These are phyloP conservation scores for Adelognathus sp. DNA, from an alignment of 2,888 invertebrate genomes.

Conservation along the genomic window DNA sequence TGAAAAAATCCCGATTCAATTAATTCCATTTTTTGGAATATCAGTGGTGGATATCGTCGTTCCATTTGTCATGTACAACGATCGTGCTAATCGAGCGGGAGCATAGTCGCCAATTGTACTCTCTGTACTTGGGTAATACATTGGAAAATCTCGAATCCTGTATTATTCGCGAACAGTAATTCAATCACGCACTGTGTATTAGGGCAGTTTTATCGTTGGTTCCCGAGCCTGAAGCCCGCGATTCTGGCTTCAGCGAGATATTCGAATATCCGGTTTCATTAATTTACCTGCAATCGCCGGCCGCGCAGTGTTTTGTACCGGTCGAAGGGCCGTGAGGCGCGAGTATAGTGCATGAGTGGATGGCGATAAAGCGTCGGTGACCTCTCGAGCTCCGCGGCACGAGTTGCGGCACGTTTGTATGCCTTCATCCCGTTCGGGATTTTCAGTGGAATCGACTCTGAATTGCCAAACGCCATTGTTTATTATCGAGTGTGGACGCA, in stretches of 20 bases:
- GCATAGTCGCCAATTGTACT: neutral
- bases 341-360: conserved; percentile 5
- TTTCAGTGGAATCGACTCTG: conserved; percentile 35
- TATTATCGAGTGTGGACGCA: conserved; percentile 7
- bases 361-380: neutral
- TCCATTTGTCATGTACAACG: too few species aligned
- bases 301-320: neutral
- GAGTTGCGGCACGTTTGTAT: neutral
- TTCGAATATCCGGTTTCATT: conserved; percentile 51
- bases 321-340: neutral
- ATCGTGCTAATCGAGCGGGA: too few species aligned
- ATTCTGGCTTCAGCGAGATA: conserved; percentile 9
- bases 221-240: neutral
- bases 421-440: neutral
- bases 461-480: conserved; percentile 36
- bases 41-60: too few species aligned
- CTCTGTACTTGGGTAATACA: neutral
- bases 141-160: neutral
- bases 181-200: neutral
- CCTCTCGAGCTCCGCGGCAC: neutral
- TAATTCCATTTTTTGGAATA: too few species aligned
- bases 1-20: too few species aligned
- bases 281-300: conserved; percentile 34
- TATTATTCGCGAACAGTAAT: neutral
- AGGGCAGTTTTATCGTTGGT: neutral